phyloP scores from a whole-genome alignment of 2,797 vertebrate genomes.

The Anomalospiza imberbis region DNA sequence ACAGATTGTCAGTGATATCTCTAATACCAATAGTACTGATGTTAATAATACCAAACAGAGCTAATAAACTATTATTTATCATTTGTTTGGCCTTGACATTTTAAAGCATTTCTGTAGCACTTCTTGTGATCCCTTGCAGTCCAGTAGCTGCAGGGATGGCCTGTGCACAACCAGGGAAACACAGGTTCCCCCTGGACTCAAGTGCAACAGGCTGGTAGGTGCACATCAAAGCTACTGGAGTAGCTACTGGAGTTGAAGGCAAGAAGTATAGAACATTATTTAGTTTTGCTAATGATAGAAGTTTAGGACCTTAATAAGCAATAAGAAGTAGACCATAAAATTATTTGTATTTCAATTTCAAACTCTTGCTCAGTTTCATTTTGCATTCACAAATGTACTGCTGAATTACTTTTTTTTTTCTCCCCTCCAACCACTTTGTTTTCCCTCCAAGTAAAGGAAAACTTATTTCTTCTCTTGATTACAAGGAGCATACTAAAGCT shows the following conservation, averaged over 20 bases:
- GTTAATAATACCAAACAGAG: background rate
- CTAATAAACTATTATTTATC: background rate
- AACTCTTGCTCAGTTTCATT: background rate
- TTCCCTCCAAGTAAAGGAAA: background rate
- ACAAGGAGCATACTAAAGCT: slow-evolving; percentile 2
- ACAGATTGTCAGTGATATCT: background rate
- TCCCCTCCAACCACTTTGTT: background rate
- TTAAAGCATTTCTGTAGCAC: background rate
- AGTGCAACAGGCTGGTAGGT: background rate
- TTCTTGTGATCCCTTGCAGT: background rate
- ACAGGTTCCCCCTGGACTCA: background rate
- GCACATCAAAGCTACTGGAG: background rate
- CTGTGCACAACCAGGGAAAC: background rate
- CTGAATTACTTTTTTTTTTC: background rate
- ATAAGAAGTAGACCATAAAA: background rate
- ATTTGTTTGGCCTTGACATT: background rate
- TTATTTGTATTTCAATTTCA: background rate
- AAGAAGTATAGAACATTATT: background rate
- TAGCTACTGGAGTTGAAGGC: background rate
- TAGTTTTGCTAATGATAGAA: background rate
- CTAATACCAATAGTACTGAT: background rate
- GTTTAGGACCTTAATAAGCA: background rate
- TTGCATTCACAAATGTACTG: background rate
- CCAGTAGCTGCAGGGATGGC: background rate
- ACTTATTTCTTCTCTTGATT: background rate